phyloP scores from a whole-genome alignment of 2,888 invertebrate species.

The Eudasyphora cyanicolor region DNA sequence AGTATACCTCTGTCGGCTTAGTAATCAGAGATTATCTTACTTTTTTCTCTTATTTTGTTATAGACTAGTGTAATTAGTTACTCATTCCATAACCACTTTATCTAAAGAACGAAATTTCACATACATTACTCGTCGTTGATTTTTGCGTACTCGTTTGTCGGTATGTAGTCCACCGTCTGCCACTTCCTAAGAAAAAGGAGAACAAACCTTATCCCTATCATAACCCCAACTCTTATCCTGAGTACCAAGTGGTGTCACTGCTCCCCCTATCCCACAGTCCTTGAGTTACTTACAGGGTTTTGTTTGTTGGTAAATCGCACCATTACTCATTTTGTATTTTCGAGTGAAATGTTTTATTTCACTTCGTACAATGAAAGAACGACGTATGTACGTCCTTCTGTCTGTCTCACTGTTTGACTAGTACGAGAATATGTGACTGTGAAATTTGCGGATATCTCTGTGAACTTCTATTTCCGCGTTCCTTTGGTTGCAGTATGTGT shows the following conservation, averaged over 20 bases:
- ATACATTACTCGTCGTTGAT: slow-evolving; percentile 16
- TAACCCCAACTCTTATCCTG: not conserved
- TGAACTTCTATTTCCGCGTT: slow-evolving; percentile 8
- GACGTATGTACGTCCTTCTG: slow-evolving; percentile 28
- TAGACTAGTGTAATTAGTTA: too few species aligned
- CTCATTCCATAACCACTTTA: not conserved
- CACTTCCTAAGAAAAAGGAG: not conserved
- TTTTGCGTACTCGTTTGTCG: slow-evolving; percentile 20
- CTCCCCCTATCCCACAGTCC: not conserved
- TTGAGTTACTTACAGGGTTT: not conserved
- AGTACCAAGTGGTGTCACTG: not conserved
- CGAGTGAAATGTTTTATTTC: slow-evolving; percentile 45
- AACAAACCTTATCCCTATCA: not conserved
- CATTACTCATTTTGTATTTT: slow-evolving; percentile 59
- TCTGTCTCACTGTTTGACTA: slow-evolving; percentile 21
- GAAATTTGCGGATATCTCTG: slow-evolving; percentile 40
- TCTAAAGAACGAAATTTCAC: not conserved
- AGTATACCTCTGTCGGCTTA: too few species aligned
- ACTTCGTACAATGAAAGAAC: slow-evolving; percentile 31
- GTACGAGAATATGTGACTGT: slow-evolving; percentile 26
- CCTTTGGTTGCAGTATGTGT: not conserved
- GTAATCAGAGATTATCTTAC: too few species aligned
- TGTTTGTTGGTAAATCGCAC: slow-evolving; percentile 46
- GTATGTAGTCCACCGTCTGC: not conserved
- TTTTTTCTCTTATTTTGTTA: too few species aligned